Conservation (phyloP, 2,113 vertebrate genomes). For the Oophaga pumilio region DNA sequence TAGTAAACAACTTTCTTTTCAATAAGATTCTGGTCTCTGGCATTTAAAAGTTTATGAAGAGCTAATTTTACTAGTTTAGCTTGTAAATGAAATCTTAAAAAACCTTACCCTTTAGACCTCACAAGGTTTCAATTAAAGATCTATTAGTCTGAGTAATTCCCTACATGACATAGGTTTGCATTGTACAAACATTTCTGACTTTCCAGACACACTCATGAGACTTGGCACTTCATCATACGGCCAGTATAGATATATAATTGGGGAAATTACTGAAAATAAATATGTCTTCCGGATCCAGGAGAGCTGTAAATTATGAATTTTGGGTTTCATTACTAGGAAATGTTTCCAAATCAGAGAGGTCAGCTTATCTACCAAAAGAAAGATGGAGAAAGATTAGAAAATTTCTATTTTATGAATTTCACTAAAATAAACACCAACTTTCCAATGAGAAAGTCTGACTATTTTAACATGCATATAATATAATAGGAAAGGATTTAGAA, state of each 20-base stretch:
- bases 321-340: conserved; percentile 51
- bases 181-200: conserved; percentile 77
- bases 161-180: conserved; percentile 76
- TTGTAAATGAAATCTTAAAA: conserved; percentile 74
- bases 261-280: conserved; percentile 69
- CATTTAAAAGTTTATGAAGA: conserved; percentile 58
- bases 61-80: conserved; percentile 70
- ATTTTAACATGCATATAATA: neutral
- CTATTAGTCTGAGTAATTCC: conserved; percentile 80
- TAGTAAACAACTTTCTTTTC: conserved; percentile 53
- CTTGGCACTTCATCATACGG: conserved; percentile 70
- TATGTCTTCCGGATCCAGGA: conserved; percentile 56
- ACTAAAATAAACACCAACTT: neutral
- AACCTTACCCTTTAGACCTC: conserved; percentile 71
- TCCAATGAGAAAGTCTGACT: neutral
- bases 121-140: conserved; percentile 80
- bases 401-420: conserved; percentile 39
- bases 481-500: neutral
- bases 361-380: conserved; percentile 48
- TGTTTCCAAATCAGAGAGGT: conserved; percentile 51
- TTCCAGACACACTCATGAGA: conserved; percentile 72
- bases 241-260: conserved; percentile 74
- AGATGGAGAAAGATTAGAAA: conserved; percentile 31
- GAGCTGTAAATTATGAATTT: conserved; percentile 57
- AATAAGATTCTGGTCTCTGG: conserved; percentile 47